Conservation (phyloP, 1,140 invertebrate genomes). For the Hesperophylax magnus region DNA sequence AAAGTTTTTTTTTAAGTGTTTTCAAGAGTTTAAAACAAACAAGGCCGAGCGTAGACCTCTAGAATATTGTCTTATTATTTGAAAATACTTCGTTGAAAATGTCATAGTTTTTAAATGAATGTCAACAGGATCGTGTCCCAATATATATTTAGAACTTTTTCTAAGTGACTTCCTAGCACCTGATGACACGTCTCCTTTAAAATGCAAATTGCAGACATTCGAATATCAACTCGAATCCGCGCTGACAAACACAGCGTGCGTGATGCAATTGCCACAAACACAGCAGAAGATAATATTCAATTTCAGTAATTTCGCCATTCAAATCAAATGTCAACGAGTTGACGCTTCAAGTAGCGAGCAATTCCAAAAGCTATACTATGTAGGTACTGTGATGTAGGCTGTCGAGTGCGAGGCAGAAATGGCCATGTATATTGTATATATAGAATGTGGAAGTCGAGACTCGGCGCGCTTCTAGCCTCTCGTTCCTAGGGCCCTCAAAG, state of each 20-base stretch:
- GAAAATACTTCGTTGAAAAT: too few relatives aligned
- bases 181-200: not conserved
- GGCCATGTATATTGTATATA: too few relatives aligned
- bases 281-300: not conserved
- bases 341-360: not conserved
- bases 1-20: too few relatives aligned
- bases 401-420: too few relatives aligned
- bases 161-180: slow-evolving; percentile 1
- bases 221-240: not conserved
- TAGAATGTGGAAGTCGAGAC: too few relatives aligned
- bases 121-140: too few relatives aligned
- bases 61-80: too few relatives aligned
- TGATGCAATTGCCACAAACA: slow-evolving; percentile 6
- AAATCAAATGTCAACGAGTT: slow-evolving; percentile 27
- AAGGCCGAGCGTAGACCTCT: too few relatives aligned
- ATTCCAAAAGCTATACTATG: too few relatives aligned
- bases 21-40: too few relatives aligned
- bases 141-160: not conserved
- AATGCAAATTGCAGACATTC: not conserved
- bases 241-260: not conserved
- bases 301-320: slow-evolving; percentile 18
- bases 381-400: too few relatives aligned
- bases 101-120: too few relatives aligned
- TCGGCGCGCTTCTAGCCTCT: not conserved
- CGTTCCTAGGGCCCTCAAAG: not conserved